Evolutionary conservation across 2,113 vertebrate genomes (phyloP).

Genomic region (Lophotis ruficrista): DNA sequence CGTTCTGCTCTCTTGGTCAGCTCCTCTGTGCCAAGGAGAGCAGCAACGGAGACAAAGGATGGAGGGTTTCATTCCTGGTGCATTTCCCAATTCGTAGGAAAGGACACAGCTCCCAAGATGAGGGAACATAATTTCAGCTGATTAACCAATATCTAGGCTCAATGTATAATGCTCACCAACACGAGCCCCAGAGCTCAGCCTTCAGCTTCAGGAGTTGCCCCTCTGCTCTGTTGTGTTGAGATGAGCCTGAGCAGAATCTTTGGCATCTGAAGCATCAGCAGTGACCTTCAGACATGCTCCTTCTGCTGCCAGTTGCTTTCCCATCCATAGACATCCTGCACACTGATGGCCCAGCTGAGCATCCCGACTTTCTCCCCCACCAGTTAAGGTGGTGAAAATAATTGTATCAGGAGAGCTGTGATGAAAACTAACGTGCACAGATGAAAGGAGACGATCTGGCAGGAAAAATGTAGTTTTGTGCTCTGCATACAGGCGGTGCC

Average conservation of each 20-base stretch:
- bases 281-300: background rate
- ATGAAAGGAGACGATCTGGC: background rate
- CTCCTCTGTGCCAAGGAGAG: background rate
- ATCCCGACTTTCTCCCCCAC: background rate
- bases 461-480: background rate
- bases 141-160: background rate
- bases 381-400: background rate
- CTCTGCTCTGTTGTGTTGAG: background rate
- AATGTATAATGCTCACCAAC: background rate
- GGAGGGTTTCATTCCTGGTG: background rate
- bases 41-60: background rate
- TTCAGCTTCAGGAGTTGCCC: background rate
- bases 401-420: background rate
- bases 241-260: background rate
- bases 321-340: background rate
- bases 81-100: background rate
- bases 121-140: background rate
- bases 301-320: background rate
- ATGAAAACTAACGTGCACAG: background rate
- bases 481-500: background rate
- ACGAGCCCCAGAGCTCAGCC: background rate
- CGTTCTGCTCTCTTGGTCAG: background rate
- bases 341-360: background rate
- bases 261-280: background rate
- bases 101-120: background rate